Conservation (phyloP, 2,888 invertebrate genomes). For the Ornithoptera priamus region DNA sequence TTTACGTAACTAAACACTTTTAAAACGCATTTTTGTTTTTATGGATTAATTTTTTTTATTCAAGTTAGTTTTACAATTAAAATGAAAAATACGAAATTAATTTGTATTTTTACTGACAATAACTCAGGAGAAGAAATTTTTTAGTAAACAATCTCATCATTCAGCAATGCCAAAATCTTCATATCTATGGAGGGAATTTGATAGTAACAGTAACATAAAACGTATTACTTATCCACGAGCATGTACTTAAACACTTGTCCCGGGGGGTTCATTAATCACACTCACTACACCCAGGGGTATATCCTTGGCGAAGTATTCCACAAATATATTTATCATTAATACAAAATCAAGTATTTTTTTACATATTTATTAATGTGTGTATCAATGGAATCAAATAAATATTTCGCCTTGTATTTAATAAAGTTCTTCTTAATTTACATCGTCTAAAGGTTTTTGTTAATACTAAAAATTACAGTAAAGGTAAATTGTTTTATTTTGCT, state of each 20-base stretch:
- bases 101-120: neutral
- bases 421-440: neutral
- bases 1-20: no score
- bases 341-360: neutral
- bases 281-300: conserved; percentile 6
- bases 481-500: neutral
- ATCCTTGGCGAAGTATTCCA: conserved; percentile 1
- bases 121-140: neutral
- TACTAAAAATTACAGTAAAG: neutral
- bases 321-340: conserved; percentile 9
- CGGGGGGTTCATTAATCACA: conserved; percentile 21
- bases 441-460: neutral
- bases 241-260: conserved; percentile 21
- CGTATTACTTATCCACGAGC: conserved; percentile 12
- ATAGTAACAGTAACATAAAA: conserved; percentile 16
- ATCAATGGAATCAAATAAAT: neutral
- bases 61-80: no score
- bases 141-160: conserved; percentile 6
- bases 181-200: conserved; percentile 11
- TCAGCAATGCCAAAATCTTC: conserved; percentile 4
- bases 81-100: no score
- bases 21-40: no score
- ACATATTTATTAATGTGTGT: neutral
- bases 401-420: neutral
- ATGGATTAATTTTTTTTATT: no score